Evolutionary conservation across 2,888 invertebrate species (phyloP), one percentile per base, ranked within the genome.

Genomic region (Frankliniella intonsa): DNA sequence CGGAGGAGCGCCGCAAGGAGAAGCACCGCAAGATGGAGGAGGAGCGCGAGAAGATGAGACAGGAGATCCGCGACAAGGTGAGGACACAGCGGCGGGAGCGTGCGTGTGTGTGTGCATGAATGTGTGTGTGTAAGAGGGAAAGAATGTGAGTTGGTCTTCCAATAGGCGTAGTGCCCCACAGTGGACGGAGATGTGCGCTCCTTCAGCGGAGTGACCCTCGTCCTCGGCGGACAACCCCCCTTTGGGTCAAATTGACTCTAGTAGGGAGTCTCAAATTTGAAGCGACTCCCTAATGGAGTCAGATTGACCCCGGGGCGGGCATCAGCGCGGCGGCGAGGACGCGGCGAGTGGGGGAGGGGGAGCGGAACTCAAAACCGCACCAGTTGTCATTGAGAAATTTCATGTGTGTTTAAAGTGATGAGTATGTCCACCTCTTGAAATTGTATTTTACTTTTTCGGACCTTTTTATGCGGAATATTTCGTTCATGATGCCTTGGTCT

Each of bases 11-110:
- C 87, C 93, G 99, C 89, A 98, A 98, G 92, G 99, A 99, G 90
- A 99, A 99, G 90, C 99, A 99, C 90, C 94, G 98, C 88, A 98
- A 98, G 91, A 98, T 99, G 98, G 99, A 99, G 90, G 97, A 97
- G 88, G 99, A 99, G 89, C 91, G 99, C 85, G 99, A 99, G 91
- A 97, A 96, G 90, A 98, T 99, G 97, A 92, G 99, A 88, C 98
- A 98, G 90, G 97, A 97, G 90, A 99, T 99, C 89, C 93, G 99
- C 90, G 98, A 98, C 90, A 99, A 99, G 95, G 98, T 99, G 88
- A 76, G 69, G 25, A 9, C 69, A 11, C 8, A 11, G 25, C n/a
- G 62, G 19, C 19, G 62, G 1, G 19, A 62, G 62, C 14, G 22
- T 22, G 69, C 25, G 25, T 25, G 69, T 19, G 69, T 69, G 69